Conservation (phyloP, 1,140 invertebrate genomes). For the Conus betulinus region DNA sequence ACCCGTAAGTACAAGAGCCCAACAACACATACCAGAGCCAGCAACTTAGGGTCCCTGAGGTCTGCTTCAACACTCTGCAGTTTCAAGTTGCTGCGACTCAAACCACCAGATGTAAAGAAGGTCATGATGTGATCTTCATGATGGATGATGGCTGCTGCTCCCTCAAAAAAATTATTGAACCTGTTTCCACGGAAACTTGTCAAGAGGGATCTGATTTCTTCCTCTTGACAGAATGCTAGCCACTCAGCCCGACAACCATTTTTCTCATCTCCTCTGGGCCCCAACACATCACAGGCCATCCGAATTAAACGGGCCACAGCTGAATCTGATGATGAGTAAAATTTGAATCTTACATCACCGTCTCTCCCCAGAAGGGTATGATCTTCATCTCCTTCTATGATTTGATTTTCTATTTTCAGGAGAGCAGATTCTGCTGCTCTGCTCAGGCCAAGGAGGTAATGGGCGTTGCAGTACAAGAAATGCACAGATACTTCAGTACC, state of each 20-base stretch:
- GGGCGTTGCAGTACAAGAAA: no score
- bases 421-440: no score
- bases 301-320: constrained; percentile 28
- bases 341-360: no score
- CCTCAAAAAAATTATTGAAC: constrained; percentile 52
- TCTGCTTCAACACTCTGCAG: constrained; percentile 39
- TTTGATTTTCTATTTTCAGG: no score
- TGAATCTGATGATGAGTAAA: constrained; percentile 10
- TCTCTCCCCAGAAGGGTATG: no score
- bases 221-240: constrained; percentile 35
- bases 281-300: constrained; percentile 38
- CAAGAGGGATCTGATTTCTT: constrained; percentile 33
- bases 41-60: constrained; percentile 1
- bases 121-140: constrained; percentile 36
- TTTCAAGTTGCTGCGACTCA: constrained; percentile 38
- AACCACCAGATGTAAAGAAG: constrained; percentile 34
- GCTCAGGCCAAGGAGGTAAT: no score
- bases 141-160: constrained; percentile 31
- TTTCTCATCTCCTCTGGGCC: constrained; percentile 47
- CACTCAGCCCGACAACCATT: constrained; percentile 42
- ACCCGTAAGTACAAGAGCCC: background rate
- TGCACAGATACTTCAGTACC: no score
- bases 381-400: no score
- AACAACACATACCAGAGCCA: background rate
- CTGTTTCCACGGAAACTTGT: constrained; percentile 42